Evolutionary conservation across 2,888 invertebrate species (phyloP), one percentile per base, ranked within the genome.

Genomic region (Parnassius apollo): DNA sequence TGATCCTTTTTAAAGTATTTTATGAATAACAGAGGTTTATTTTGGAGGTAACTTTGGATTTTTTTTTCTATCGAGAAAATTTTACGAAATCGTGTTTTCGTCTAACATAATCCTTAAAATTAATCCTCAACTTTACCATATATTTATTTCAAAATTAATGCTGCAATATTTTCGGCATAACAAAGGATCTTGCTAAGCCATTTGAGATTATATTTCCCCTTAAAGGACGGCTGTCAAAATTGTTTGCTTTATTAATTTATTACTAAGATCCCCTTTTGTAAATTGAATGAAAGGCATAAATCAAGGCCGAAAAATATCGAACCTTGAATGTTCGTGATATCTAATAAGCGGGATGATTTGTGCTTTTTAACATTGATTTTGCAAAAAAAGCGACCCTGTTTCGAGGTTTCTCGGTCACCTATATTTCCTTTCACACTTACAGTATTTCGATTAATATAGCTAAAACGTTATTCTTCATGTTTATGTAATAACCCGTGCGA

Each of bases 331-430:
- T 58, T 53, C 35, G 42, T 25, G 44, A 52, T 46, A 51, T 51
- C 55, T 50, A 63, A 59, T 63, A 63, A 59, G 46, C 56, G n/a
- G 25, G 45, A 56, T 63, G 63, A 63, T 63, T 63, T 56, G 58
- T 52, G 59, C 45, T 59, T 63, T 62, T 63, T 56, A 35, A 35
- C 51, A 54, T 18, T 12, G 25, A 49, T 25, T 53, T 58, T 42
- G 58, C 44, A 18, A 49, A 49, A 50, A 46, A n/a, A 50, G 22
- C 18, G 51, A 63, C 44, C 46, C 42, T 51, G 57, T 53, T 45
- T 51, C 55, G 49, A 11, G 50, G 56, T 63, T 22, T 56, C 59
- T 59, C 56, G 56, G 63, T 63, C 56, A 63, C 59, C 63, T 56
- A 59, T 62, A 50, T 51, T 44, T 45, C 44, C 18, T 22, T 53